These are phyloP conservation scores for Lipophrys pholis DNA, from an alignment of 2,113 vertebrate genomes.

Conservation along the genomic window DNA sequence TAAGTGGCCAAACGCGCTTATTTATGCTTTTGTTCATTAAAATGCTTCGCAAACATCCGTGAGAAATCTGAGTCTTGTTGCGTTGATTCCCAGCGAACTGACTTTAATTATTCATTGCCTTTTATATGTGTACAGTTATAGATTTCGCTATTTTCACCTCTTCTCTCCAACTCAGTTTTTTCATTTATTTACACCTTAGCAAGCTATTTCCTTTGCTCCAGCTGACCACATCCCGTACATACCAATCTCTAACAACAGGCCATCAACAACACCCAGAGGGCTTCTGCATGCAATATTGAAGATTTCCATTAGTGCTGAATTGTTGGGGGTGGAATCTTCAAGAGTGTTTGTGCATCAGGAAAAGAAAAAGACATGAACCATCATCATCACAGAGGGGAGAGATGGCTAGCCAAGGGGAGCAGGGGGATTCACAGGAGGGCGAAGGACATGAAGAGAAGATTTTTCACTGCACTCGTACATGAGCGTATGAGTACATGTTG, in stretches of 20 bases:
- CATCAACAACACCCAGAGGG: conserved; percentile 69
- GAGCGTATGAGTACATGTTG: conserved; percentile 31
- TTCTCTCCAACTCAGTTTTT: conserved; percentile 4
- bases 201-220: conserved; percentile 20
- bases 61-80: conserved; percentile 5
- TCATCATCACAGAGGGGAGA: conserved; percentile 29
- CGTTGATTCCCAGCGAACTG: not conserved
- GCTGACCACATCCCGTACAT: conserved; percentile 45
- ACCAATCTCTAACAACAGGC: conserved; percentile 50
- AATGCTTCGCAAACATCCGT: not conserved
- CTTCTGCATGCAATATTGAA: conserved; percentile 72
- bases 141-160: not conserved
- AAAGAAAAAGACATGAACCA: conserved; percentile 40
- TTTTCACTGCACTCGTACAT: conserved; percentile 20
- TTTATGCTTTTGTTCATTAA: not conserved
- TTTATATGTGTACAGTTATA: not conserved
- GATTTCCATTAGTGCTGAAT: conserved; percentile 71
- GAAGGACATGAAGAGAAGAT: no score
- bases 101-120: conserved; percentile 10
- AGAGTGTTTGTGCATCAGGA: conserved; percentile 53
- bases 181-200: conserved; percentile 28
- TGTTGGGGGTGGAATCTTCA: conserved; percentile 41
- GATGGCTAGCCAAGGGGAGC: not conserved
- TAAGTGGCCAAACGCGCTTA: no score
- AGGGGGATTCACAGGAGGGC: not conserved